Evolutionary conservation across 2,888 invertebrate genomes (phyloP).

Genomic region (Merodon equestris): DNA sequence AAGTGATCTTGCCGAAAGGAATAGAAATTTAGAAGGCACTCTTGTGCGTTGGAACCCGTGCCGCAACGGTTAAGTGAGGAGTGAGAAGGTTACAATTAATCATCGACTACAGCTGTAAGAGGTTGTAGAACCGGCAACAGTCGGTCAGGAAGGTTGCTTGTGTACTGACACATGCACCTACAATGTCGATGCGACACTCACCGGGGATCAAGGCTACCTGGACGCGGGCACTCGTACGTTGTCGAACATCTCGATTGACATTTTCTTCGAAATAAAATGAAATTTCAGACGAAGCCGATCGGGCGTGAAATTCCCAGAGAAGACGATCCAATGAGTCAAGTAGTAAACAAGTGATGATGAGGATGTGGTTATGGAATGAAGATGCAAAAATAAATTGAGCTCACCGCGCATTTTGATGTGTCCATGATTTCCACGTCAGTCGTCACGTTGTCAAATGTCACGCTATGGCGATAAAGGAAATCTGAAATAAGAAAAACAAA

Average conservation of each 20-base stretch:
- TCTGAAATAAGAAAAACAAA: constrained; percentile 79
- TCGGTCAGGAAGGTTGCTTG: too few species aligned
- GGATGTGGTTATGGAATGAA: neutral
- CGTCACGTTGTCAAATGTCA: constrained; percentile 87
- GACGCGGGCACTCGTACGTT: neutral
- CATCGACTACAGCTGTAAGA: constrained; percentile 38
- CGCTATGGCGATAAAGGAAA: constrained; percentile 88
- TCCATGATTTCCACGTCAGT: constrained; percentile 90
- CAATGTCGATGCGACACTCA: too few species aligned
- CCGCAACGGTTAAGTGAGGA: neutral
- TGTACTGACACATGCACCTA: too few species aligned
- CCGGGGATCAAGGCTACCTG: neutral
- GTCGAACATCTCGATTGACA: constrained; percentile 1
- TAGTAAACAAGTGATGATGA: neutral
- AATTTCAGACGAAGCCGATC: constrained; percentile 39
- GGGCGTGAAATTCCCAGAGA: constrained; percentile 21
- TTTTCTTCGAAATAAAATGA: constrained; percentile 25
- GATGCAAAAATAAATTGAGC: constrained; percentile 74
- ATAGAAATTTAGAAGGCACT: constrained; percentile 35
- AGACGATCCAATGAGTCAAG: too few species aligned
- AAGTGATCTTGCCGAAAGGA: constrained; percentile 35
- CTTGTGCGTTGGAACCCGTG: neutral
- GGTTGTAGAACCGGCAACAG: too few species aligned
- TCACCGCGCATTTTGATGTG: constrained; percentile 89
- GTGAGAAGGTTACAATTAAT: constrained; percentile 45